A percentile compares a stretch with the other conserved stretches of the same genome.
These are phyloP conservation scores for Choreutis nemorana DNA, from an alignment of 2,888 invertebrate genomes.

Conservation along the genomic window DNA sequence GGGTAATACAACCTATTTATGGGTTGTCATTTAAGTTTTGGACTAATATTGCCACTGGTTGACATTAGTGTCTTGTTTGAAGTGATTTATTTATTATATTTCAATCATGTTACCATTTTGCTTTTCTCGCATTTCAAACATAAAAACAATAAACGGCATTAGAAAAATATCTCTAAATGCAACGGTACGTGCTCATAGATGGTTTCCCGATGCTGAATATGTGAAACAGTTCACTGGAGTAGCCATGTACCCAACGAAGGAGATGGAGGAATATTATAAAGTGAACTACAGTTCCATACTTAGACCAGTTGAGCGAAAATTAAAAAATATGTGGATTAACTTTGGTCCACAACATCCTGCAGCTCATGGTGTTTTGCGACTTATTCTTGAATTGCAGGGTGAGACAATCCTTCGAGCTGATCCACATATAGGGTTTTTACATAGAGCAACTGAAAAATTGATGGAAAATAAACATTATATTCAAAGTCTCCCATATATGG, in stretches of 20 bases:
- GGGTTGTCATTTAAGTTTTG: too few relatives aligned
- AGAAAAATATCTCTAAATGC: conserved; percentile 21
- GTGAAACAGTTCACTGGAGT: conserved; percentile 61
- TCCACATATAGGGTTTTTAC: conserved; percentile 87
- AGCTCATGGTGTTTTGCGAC: conserved; percentile 86
- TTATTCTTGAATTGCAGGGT: conserved; percentile 82
- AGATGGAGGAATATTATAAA: conserved; percentile 34
- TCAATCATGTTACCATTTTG: too few relatives aligned
- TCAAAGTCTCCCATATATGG: conserved; percentile 86
- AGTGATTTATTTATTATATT: too few relatives aligned
- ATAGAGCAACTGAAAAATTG: conserved; percentile 89
- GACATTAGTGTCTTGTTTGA: too few relatives aligned
- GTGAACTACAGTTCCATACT: conserved; percentile 34
- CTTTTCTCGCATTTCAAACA: conserved; percentile 7
- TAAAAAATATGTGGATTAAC: conserved; percentile 76
- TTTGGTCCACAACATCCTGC: conserved; percentile 93
- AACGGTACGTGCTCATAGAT: conserved; percentile 32
- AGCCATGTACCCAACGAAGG: conserved; percentile 64
- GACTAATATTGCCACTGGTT: too few relatives aligned
- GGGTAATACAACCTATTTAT: too few relatives aligned
- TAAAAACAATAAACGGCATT: conserved; percentile 3
- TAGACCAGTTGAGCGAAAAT: conserved; percentile 61
- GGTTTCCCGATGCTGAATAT: conserved; percentile 74
- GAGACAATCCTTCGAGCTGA: conserved; percentile 82
- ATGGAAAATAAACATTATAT: conserved; percentile 89